Base-by-base conservation (phyloP, 1,140 invertebrate genomes). In the Vanessa tameamea region DNA sequence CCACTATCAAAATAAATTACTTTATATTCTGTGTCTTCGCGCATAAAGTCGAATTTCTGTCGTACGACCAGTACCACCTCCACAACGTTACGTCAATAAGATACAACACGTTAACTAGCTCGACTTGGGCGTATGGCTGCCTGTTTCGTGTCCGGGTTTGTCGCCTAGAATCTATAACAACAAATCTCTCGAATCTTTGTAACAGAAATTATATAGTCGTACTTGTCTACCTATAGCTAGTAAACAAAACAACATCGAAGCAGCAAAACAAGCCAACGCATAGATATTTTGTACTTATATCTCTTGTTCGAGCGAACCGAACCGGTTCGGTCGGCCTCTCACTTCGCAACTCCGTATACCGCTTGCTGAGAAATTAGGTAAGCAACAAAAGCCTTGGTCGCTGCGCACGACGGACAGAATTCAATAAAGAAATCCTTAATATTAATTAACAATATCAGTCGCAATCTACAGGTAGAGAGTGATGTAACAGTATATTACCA, bases 291-390 rank as follows among this genome's bases (percentile, higher is more conserved):
- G 74, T 86, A 79, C 75, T 74, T 86, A 87, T 89, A 88, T 84
- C 83, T 90, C 77, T 84, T 82, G 84, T 84, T 84, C 82, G 84
- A 88, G 78, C 85, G 80, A 87, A 84, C 81, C 82, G 84, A 90
- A 86, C 90, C 89, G 90, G 88, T 92, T 90, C 83, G 80, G 86
- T 80, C 85, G 87, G 88, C 89, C 90, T 92, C 90, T 92, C 90
- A 92, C 90, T 91, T 92, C 77, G 88, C 87, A 89, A 91, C 84
- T 84, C 77, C 81, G 85, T 85, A 84, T 88, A 87, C 89, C 88
- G 85, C 87, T 91, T 84, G 84, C 88, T 88, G 85, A 86, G 85
- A 89, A 91, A 91, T 91, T 92, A 89, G 89, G 91, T 92, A 92
- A 91, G 87, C 86, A 87, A 90, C 87, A 88, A 88, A 87, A 86